Evolutionary conservation across 2,888 invertebrate species (phyloP).

Genomic region (Lepetodrilus schrolli): DNA sequence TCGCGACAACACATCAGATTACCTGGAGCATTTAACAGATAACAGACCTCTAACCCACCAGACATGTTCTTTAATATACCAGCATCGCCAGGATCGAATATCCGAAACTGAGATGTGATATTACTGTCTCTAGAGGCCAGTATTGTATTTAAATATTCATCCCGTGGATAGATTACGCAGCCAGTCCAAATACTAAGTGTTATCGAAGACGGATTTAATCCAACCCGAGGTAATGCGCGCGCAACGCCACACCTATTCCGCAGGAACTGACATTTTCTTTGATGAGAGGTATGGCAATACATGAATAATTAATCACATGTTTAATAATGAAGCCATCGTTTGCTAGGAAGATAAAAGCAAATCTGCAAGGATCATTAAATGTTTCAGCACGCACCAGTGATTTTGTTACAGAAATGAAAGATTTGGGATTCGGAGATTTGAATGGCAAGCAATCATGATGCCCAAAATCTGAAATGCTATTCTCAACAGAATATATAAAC

Average conservation of each 20-base stretch:
- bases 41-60: not conserved
- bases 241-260: not conserved
- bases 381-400: not conserved
- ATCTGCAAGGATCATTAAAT: constrained; percentile 4
- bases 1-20: not conserved
- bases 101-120: not conserved
- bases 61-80: not conserved
- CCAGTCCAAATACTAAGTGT: no score
- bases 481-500: no score
- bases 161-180: no score
- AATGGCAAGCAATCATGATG: no score
- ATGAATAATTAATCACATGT: constrained; percentile 18
- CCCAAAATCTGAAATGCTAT: no score
- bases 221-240: not conserved
- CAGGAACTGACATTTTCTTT: not conserved
- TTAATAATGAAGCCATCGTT: constrained; percentile 11
- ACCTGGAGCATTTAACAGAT: not conserved
- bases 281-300: not conserved
- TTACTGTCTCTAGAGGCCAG: not conserved
- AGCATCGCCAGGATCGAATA: not conserved
- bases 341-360: not conserved
- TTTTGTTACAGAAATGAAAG: not conserved
- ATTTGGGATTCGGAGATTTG: no score
- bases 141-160: not conserved
- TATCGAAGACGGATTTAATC: no score